These are phyloP conservation scores for Atta texana DNA, from an alignment of 1,140 invertebrate genomes.

Conservation along the genomic window DNA sequence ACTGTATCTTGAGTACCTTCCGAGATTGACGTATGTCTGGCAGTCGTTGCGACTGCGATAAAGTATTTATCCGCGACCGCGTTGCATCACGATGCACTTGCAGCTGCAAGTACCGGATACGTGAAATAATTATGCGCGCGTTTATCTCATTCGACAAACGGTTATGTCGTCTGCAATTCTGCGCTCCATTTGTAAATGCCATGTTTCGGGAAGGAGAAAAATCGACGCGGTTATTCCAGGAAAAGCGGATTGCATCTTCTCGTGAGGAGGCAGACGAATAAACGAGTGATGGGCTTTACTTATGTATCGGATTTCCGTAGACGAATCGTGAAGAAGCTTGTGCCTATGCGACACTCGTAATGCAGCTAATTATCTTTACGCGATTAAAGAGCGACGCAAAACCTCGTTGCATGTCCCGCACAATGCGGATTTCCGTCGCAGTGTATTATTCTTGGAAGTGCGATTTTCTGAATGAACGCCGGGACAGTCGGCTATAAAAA, in stretches of 20 bases:
- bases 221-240: slow-evolving; percentile 46
- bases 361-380: slow-evolving; percentile 36
- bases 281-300: slow-evolving; percentile 27
- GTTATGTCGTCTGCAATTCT: slow-evolving; percentile 15
- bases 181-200: slow-evolving; percentile 11
- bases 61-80: slow-evolving; percentile 53
- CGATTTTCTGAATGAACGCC: slow-evolving; percentile 45
- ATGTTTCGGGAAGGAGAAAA: slow-evolving; percentile 40
- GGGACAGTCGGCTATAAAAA: slow-evolving; percentile 56
- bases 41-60: slow-evolving; percentile 58
- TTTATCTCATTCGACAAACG: slow-evolving; percentile 59
- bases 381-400: slow-evolving; percentile 15
- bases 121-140: slow-evolving; percentile 54
- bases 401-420: background rate
- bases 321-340: slow-evolving; percentile 30
- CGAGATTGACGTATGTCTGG: slow-evolving; percentile 46
- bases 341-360: slow-evolving; percentile 23
- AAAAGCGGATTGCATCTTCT: background rate
- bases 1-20: background rate
- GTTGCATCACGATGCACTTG: slow-evolving; percentile 17
- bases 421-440: background rate
- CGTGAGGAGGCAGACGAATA: background rate
- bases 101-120: slow-evolving; percentile 27
- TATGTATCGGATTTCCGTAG: slow-evolving; percentile 48
- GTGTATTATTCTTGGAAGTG: slow-evolving; percentile 33